Percentiles rank a stretch among this genome's conserved stretches.
Conservation (phyloP, 2,888 invertebrate species). For the Tridacna crocea region DNA sequence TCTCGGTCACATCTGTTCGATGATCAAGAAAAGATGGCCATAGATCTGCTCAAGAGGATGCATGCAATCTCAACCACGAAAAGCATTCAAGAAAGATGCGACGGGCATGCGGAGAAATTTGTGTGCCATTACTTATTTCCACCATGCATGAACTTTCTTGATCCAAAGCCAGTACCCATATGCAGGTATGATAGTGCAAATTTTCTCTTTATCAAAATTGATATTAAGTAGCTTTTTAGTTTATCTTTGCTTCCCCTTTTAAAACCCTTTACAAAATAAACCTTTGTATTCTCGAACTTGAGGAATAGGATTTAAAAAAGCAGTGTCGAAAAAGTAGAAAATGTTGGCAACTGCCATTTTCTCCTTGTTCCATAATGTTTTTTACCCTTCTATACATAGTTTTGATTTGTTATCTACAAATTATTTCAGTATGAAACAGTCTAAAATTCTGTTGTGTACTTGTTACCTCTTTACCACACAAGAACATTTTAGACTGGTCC, state of each 20-base stretch:
- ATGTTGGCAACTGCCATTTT: background rate
- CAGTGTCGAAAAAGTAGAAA: background rate
- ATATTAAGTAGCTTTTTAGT: no score
- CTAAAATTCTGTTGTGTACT: background rate
- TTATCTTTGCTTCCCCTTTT: no score
- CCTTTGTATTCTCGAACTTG: no score
- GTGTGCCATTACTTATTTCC: constrained; percentile 97
- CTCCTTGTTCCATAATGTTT: background rate
- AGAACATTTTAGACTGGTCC: no score
- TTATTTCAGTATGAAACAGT: background rate
- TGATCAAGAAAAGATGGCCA: constrained; percentile 66
- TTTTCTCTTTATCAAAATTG: no score
- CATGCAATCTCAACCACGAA: constrained; percentile 44
- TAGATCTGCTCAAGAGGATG: constrained; percentile 67
- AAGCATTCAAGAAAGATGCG: constrained; percentile 86
- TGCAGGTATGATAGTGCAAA: constrained; percentile 68
- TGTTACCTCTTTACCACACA: no score
- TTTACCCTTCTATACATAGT: constrained; percentile 5
- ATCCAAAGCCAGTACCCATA: constrained; percentile 61
- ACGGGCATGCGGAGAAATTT: constrained; percentile 94
- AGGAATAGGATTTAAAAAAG: background rate
- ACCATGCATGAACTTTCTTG: constrained; percentile 86
- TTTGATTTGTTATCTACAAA: background rate
- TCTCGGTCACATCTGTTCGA: constrained; percentile 53
- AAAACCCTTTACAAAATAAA: no score